A percentile compares a stretch with the other conserved stretches of the same genome.
Conservation (phyloP, 2,113 vertebrate species). For the Muntiacus muntjak region DNA sequence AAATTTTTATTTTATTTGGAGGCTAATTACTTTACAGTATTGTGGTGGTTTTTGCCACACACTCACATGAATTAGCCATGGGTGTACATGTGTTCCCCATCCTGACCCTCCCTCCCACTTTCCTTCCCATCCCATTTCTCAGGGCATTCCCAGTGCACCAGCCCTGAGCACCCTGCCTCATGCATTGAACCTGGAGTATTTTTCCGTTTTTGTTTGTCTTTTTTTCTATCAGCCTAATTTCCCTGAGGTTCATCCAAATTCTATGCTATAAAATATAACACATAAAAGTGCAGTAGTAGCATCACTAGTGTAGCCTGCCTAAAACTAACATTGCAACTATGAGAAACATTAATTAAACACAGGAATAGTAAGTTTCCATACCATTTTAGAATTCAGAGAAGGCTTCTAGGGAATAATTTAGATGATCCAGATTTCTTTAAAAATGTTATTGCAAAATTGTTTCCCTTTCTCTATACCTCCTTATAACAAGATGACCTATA, state of each 20-base stretch:
- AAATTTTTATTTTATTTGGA: neutral
- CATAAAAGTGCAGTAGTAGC: neutral
- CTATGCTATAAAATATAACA: neutral
- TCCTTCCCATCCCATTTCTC: neutral
- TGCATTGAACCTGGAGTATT: neutral
- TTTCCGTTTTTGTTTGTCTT: neutral
- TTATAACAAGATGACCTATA: neutral
- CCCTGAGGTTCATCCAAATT: neutral
- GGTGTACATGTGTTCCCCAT: neutral
- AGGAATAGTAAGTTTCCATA: neutral
- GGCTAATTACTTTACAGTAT: neutral
- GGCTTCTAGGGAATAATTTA: neutral
- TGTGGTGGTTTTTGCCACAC: neutral
- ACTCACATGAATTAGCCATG: neutral
- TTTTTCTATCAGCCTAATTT: neutral
- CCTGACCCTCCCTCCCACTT: neutral
- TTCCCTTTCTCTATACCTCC: neutral
- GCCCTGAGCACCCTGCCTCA: neutral
- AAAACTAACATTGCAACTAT: neutral
- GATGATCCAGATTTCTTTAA: neutral
- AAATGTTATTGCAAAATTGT: neutral
- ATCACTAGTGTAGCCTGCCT: neutral
- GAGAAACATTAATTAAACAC: neutral
- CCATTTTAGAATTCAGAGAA: slow-evolving; percentile 4
- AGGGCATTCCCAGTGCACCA: neutral